Evolutionary conservation across 2,888 invertebrate genomes (phyloP), one percentile per base, ranked within the genome.

Genomic region (Sarcophaga variegata): DNA sequence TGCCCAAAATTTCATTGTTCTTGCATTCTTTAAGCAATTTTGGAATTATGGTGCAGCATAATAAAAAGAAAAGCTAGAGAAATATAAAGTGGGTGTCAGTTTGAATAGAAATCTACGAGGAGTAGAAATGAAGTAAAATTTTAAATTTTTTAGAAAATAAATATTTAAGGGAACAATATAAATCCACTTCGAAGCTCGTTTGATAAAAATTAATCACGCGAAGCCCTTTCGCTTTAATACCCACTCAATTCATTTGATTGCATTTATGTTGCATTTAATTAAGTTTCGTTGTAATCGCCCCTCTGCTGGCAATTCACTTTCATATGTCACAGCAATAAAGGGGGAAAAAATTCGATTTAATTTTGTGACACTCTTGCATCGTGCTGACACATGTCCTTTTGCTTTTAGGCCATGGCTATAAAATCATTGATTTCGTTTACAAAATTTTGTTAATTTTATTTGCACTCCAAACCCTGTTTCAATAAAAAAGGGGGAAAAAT

Each of bases 1-100:
- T 84, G 80, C 80, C 70, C 75, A n/a, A 17, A 60, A 83, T 77
- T 66, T n/a, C 2, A 62, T 78, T 70, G 6, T 14, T 59, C 49
- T 62, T 47, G 25, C 37, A 45, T 66, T 47, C 59, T 66, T 66
- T 60, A 37, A 66, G 81, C 81, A 81, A 81, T 25, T 67, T 60
- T 54, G 47, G 63, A 49, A 81, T 63, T 82, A n/a, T 82, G 76
- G 76, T 82, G 76, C 82, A 74, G 79, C 78, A 83, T 72, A 77
- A 37, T 37, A 37, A 0, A 37, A 37, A 37, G 37, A 37, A 62
- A 63, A 78, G 17, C 69, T 74, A 79, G 63, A 54, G 63, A 79
- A 62, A 69, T 72, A 72, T 75, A 84, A 83, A 75, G 69, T 83
- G 79, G 79, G 79, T 79, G 79, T 79, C 74, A 63, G 72, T 37